Evolutionary conservation across 2,113 vertebrate species (phyloP), one percentile per base, ranked within the genome.

Genomic region (Erythrocebus patas): DNA sequence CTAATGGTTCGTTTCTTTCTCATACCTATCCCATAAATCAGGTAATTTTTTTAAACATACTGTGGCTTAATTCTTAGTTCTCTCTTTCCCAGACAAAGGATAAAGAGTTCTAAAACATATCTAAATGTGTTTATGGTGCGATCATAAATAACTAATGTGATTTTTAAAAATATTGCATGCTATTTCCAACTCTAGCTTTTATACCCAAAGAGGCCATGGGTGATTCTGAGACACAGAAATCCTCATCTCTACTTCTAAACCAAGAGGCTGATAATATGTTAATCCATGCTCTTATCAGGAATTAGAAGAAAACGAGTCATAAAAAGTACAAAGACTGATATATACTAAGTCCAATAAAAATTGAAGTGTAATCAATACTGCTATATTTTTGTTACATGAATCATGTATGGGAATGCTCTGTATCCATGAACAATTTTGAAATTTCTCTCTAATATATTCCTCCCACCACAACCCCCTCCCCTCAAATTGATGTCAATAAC

Each of bases 161-260:
- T 66, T 68, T 68, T 35, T 48, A 0, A 35, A 87, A 84, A 64
- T 38, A 35, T 30, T 57, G 11, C 43, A 43, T 78, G 68, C 32
- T 95, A 22, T 94, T 95, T 97, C 43, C 18, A 68, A 38, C 5
- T 73, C 75, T 30, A 45, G 20, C 2, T 72, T 78, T 84, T 91
- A 66, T 50, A 59, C 50, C 23, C 70, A 78, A 45, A 96, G 40
- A 70, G 14, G 3, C n/a, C 43, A 70, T 43, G 38, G 73, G 16
- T 50, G 30, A 88, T 91, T 79, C 59, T 83, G 55, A 97, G 38
- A 59, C 22, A 95, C 16, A 92, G 8, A 68, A 84, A 93, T 85
- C 25, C 30, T 81, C n/a, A 76, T 82, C n/a, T 94, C 70, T 91
- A 2, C 73, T 93, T 95, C 95, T 93, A 83, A 97, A 76, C 27